Evolutionary conservation across 92 coral and sea anemone genomes (phyloP).

Genomic region (Bergia sp.): DNA sequence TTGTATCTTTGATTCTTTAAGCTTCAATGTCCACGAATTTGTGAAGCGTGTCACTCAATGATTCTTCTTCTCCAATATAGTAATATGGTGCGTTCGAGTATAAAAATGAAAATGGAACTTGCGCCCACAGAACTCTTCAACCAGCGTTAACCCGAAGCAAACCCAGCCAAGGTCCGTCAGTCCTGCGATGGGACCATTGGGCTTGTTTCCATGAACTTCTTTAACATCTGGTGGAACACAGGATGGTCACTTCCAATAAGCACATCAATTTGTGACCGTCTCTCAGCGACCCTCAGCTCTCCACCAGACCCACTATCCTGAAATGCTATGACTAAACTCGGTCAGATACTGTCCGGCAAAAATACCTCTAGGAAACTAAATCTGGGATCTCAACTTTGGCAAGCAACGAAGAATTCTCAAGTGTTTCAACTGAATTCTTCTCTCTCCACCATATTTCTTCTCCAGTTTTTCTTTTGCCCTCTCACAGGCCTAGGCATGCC

Average conservation of each 20-base stretch:
- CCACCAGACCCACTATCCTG: too few species aligned
- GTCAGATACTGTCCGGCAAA: too few species aligned
- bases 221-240: not conserved
- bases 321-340: too few species aligned
- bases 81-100: slow-evolving; percentile 23
- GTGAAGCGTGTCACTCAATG: slow-evolving; percentile 4
- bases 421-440: too few species aligned
- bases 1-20: slow-evolving; percentile 30
- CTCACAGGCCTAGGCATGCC: too few species aligned
- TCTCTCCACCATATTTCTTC: too few species aligned
- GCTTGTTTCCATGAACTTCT: slow-evolving; percentile 17
- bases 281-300: not conserved
- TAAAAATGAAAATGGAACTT: not conserved
- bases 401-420: too few species aligned
- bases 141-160: slow-evolving; percentile 41
- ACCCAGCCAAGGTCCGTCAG: slow-evolving; percentile 55
- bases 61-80: not conserved
- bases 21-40: slow-evolving; percentile 47
- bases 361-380: too few species aligned
- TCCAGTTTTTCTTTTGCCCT: too few species aligned
- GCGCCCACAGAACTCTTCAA: not conserved
- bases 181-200: slow-evolving; percentile 38
- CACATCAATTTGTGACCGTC: slow-evolving; percentile 22
- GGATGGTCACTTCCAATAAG: slow-evolving; percentile 54
- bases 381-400: too few species aligned